A percentile compares a stretch with the other conserved stretches of the same genome.
Conservation (phyloP, 1,140 invertebrate species). For the Eueides isabella region DNA sequence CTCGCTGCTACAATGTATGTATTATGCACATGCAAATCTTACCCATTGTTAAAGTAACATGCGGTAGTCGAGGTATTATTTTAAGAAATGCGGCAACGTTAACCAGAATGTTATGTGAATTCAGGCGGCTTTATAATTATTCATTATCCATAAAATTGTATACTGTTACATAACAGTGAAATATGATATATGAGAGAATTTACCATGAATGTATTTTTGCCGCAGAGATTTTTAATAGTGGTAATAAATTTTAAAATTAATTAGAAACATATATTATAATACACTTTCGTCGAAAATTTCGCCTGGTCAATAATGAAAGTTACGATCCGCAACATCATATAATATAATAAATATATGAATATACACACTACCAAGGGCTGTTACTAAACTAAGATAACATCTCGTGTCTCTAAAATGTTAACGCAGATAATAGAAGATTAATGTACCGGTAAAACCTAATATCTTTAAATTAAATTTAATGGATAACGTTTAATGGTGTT, state of each 20-base stretch:
- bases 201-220: not conserved
- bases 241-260: too few species aligned
- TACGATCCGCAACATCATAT: conserved; percentile 16
- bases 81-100: conserved; percentile 17
- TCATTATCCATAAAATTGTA: not conserved
- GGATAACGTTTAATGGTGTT: conserved; percentile 18
- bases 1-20: conserved; percentile 32
- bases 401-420: conserved; percentile 39
- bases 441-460: conserved; percentile 30
- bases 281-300: not conserved
- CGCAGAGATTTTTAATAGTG: not conserved
- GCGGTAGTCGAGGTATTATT: conserved; percentile 8
- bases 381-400: conserved; percentile 37
- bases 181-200: not conserved
- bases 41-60: conserved; percentile 34
- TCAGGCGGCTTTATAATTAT: conserved; percentile 6
- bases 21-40: conserved; percentile 35
- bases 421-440: conserved; percentile 42
- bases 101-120: not conserved
- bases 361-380: conserved; percentile 25
- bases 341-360: conserved; percentile 35
- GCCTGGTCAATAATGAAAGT: conserved; percentile 16
- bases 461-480: conserved; percentile 16
- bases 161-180: not conserved
- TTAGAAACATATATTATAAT: not conserved